These are phyloP conservation scores for Cheirogaleus major DNA, from an alignment of 2,797 vertebrate genomes.

Conservation along the genomic window DNA sequence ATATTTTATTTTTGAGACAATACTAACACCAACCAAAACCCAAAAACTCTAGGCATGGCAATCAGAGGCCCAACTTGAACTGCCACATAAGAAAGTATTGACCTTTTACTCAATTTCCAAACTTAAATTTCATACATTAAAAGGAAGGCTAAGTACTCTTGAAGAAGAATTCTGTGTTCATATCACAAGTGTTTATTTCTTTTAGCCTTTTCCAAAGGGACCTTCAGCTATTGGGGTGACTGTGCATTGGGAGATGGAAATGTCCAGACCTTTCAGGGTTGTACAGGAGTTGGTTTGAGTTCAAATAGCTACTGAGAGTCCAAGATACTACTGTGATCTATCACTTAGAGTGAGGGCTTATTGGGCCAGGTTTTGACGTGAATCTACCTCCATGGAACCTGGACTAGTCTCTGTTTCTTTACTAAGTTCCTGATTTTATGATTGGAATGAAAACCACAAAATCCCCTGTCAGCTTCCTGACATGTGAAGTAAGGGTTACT, in stretches of 20 bases:
- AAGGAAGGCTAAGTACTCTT: background rate
- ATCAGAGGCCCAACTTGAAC: background rate
- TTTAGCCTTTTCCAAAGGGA: background rate
- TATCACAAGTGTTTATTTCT: background rate
- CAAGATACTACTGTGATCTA: background rate
- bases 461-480: background rate
- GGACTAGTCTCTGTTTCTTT: background rate
- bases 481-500: background rate
- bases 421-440: conserved; percentile 3
- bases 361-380: background rate
- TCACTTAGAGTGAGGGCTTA: background rate
- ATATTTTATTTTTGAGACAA: background rate
- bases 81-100: background rate
- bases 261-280: background rate
- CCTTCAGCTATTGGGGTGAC: background rate
- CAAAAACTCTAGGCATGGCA: background rate
- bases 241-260: background rate
- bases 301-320: background rate
- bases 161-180: background rate
- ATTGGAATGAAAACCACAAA: background rate
- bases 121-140: background rate
- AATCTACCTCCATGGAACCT: background rate
- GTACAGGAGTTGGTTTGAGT: background rate
- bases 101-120: background rate
- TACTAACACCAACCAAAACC: background rate